Evolutionary conservation across 2,797 vertebrate species (phyloP), one percentile per base, ranked within the genome.

Genomic region (Loriculus beryllinus): DNA sequence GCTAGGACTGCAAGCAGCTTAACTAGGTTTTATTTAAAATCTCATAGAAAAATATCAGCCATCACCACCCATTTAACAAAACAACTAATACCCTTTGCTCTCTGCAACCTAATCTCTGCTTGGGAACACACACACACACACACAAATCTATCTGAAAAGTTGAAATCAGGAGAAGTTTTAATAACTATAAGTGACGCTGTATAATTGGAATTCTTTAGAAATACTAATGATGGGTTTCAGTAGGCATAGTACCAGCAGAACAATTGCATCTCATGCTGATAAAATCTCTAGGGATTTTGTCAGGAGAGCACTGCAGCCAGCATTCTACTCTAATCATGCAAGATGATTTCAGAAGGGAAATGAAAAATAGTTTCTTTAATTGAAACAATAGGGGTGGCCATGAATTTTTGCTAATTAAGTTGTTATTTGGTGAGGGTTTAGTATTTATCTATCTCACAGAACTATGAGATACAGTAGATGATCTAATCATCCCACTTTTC

Each of bases 221-320:
- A 78, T 54, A 82, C 28, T 87, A 74, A 68, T n/a, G 25, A 62
- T 75, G 43, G 4, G 9, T 71, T 92, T 68, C 72, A 62, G 76
- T 17, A 86, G 43, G 15, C 52, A 57, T 6, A 88, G 45, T 79
- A 91, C 70, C 37, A 3, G 1, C 62, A 92, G 64, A 37, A 59
- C 18, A 28, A 87, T 77, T 1, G 0, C 3, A 3, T 68, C 29
- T 90, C 31, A 12, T 49, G 26, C 48, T 93, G 67, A 15, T 77
- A 76, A 95, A 95, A 80, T 67, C 28, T 93, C 77, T 31, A 6
- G 9, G 45, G 75, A 77, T 88, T 95, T 86, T 83, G 79, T 71
- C 87, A 92, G 47, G 79, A 86, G 21, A 48, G 28, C 17, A 88
- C 62, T 0, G 2, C 70, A 95, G 67, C 67, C 74, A 37, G 35